phyloP scores from a whole-genome alignment of 2,888 invertebrate genomes.

The Adelphocoris suturalis region DNA sequence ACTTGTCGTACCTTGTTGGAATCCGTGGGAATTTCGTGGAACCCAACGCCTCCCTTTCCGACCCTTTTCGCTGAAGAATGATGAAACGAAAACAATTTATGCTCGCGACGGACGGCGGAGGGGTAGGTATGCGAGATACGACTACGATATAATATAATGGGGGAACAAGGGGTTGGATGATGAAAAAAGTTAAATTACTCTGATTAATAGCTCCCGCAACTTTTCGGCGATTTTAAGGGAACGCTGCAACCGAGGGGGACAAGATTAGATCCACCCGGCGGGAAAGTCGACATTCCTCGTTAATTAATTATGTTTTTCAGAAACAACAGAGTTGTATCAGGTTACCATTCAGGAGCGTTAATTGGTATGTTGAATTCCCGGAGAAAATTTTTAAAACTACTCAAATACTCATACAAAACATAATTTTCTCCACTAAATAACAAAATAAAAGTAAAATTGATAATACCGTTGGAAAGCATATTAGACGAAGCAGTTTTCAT shows the following conservation, averaged over 20 bases:
- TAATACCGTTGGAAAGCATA: too few relatives aligned
- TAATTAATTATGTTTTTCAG: conserved; percentile 6
- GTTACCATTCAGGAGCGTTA: too few relatives aligned
- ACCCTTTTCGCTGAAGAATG: neutral
- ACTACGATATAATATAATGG: neutral
- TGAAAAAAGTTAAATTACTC: conserved; percentile 36
- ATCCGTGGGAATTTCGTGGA: too few relatives aligned
- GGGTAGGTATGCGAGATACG: neutral
- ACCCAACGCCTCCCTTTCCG: too few relatives aligned
- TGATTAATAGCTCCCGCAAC: neutral
- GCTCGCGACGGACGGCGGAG: neutral
- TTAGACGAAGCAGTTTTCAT: too few relatives aligned
- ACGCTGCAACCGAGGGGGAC: neutral
- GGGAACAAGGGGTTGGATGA: neutral
- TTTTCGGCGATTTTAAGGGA: neutral
- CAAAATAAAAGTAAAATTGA: too few relatives aligned
- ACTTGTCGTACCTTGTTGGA: too few relatives aligned
- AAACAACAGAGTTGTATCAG: too few relatives aligned
- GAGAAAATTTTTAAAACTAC: too few relatives aligned
- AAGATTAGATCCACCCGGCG: neutral
- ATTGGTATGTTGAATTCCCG: too few relatives aligned
- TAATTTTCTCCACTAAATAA: too few relatives aligned
- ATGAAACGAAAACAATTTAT: conserved; percentile 23
- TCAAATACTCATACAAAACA: too few relatives aligned
- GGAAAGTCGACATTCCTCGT: neutral